A percentile compares a stretch with the other conserved stretches of the same genome.
Conservation (phyloP, 2,888 invertebrate species). For the Entomobrya proxima region DNA sequence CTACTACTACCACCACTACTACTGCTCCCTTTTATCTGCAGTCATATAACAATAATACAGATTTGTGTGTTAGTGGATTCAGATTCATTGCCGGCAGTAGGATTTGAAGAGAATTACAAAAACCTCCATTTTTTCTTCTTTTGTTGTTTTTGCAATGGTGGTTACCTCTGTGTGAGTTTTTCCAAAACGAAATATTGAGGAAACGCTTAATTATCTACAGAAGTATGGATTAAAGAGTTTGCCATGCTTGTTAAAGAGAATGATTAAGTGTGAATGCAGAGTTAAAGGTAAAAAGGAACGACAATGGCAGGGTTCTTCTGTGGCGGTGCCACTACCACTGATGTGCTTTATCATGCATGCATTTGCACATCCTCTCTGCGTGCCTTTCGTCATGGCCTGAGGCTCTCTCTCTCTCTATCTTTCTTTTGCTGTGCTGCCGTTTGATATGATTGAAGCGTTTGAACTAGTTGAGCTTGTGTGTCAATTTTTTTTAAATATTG, state of each 20-base stretch:
- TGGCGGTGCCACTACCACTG: conserved; percentile 1
- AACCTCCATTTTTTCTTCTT: background rate
- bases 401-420: conserved; percentile 26
- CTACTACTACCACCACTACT: background rate
- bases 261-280: conserved; percentile 50
- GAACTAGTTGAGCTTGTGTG: conserved; percentile 67
- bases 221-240: conserved; percentile 46
- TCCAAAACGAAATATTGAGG: conserved; percentile 22
- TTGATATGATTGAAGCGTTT: conserved; percentile 63
- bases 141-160: background rate
- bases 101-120: background rate
- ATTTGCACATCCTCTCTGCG: conserved; percentile 61
- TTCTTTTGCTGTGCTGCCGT: background rate
- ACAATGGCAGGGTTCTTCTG: background rate
- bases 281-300: background rate
- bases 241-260: conserved; percentile 53
- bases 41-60: no score
- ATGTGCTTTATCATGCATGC: conserved; percentile 68
- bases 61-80: background rate
- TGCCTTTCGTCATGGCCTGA: conserved; percentile 65
- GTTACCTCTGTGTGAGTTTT: conserved; percentile 26
- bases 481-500: conserved; percentile 65
- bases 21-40: background rate
- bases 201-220: conserved; percentile 42
- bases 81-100: background rate